Evolutionary conservation across 1,140 invertebrate species (phyloP).

Genomic region (Sipha flava): DNA sequence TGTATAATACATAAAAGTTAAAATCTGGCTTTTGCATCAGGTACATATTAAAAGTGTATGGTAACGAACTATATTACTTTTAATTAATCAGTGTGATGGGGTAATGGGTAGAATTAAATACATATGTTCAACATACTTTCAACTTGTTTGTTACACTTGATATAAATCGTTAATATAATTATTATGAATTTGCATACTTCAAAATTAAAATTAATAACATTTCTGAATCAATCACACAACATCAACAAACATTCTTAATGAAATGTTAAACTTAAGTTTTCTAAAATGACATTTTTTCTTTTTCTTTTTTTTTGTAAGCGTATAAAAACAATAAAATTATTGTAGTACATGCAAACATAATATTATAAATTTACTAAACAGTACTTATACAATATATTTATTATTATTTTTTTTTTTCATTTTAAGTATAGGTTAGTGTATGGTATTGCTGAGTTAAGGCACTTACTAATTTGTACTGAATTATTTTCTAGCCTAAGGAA

Average conservation of each 20-base stretch:
- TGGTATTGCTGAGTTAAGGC: constrained; percentile 26
- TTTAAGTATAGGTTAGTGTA: constrained; percentile 9
- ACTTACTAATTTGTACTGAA: constrained; percentile 30
- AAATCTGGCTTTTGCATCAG: not conserved
- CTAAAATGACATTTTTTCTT: not conserved
- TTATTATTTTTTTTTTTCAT: not conserved
- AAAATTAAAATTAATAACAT: not conserved
- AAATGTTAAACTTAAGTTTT: not conserved
- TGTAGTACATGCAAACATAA: not conserved
- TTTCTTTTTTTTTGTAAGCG: not conserved
- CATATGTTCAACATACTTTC: not conserved
- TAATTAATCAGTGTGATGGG: not conserved
- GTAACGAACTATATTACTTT: not conserved
- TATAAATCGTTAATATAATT: not conserved
- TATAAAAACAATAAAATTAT: not conserved
- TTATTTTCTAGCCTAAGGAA: constrained; percentile 9
- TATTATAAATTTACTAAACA: not conserved
- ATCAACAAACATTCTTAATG: not conserved
- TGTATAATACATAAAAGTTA: not conserved
- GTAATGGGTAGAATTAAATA: not conserved
- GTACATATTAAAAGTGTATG: constrained; percentile 7
- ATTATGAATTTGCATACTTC: not conserved
- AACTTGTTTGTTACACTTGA: not conserved
- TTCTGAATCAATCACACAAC: not conserved
- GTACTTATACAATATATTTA: not conserved